Evolutionary conservation across 2,888 invertebrate genomes (phyloP).

Genomic region (Chymomyza procnemis): DNA sequence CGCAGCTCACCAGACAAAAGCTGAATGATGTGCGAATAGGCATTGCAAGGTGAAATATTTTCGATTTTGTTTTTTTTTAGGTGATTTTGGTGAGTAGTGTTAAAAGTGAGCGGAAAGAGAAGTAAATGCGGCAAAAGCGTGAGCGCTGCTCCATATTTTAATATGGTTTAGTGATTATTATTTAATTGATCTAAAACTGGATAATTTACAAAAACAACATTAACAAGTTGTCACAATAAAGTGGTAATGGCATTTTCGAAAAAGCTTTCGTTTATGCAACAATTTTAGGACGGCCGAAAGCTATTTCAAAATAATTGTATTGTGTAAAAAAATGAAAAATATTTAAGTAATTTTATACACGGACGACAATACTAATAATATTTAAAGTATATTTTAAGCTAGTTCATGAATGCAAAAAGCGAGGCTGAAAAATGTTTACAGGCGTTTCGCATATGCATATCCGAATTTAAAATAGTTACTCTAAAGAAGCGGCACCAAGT

Average conservation of each 20-base stretch:
- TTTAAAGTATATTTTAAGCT: not conserved
- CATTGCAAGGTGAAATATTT: slow-evolving; percentile 1
- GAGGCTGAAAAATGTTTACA: not conserved
- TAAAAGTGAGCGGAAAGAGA: slow-evolving; percentile 15
- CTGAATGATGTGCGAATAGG: not conserved
- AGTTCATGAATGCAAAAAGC: not conserved
- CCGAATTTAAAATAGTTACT: too few relatives aligned
- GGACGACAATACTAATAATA: not conserved
- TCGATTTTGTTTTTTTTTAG: slow-evolving; percentile 13
- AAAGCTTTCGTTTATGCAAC: not conserved
- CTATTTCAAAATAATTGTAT: not conserved
- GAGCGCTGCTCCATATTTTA: not conserved
- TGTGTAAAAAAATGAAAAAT: too few relatives aligned
- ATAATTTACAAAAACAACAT: slow-evolving; percentile 77
- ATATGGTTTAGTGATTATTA: not conserved
- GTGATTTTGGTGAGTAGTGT: slow-evolving; percentile 23
- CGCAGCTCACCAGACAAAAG: not conserved
- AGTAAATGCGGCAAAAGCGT: slow-evolving; percentile 3
- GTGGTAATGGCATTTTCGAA: not conserved
- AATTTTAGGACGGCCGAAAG: not conserved
- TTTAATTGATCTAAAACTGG: slow-evolving; percentile 56
- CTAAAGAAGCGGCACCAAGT: too few relatives aligned
- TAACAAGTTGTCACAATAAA: slow-evolving; percentile 51
- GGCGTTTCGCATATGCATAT: not conserved
- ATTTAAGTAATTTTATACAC: not conserved